Evolutionary conservation across 2,113 vertebrate genomes (phyloP).

Genomic region (Oreochromis aureus): DNA sequence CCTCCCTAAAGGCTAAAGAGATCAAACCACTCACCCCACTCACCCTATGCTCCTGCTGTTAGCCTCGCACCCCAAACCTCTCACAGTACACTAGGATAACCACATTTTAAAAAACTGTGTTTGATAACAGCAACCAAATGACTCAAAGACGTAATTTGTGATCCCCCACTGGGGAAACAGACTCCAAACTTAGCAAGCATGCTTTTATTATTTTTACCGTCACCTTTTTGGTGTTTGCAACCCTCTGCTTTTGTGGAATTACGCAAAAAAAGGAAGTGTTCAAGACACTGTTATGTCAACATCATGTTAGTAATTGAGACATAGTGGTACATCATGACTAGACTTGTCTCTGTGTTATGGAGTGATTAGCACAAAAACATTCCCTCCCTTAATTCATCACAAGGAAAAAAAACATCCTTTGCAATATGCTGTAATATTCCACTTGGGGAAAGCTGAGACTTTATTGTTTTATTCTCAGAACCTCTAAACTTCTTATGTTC

Average conservation of each 20-base stretch:
- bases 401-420: not conserved
- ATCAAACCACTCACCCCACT: not conserved
- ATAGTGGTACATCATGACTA: not conserved
- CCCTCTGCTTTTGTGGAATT: not conserved
- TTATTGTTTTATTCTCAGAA: not conserved
- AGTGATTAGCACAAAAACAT: not conserved
- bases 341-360: not conserved
- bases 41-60: not conserved
- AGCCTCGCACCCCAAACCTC: not conserved
- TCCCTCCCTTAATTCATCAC: accelerated
- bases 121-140: not conserved
- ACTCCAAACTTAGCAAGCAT: not conserved
- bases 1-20: slow-evolving; percentile 33
- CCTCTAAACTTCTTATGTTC: not conserved
- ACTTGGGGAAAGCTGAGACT: not conserved
- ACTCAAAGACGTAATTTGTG: not conserved
- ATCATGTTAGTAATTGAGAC: not conserved
- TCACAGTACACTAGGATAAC: not conserved
- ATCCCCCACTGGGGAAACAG: not conserved
- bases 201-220: not conserved
- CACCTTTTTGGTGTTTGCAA: not conserved
- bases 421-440: slow-evolving; percentile 6
- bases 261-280: not conserved
- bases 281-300: not conserved
- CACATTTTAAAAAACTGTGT: not conserved